Evolutionary conservation across 2,888 invertebrate species (phyloP).

Genomic region (Cordilura impudica): DNA sequence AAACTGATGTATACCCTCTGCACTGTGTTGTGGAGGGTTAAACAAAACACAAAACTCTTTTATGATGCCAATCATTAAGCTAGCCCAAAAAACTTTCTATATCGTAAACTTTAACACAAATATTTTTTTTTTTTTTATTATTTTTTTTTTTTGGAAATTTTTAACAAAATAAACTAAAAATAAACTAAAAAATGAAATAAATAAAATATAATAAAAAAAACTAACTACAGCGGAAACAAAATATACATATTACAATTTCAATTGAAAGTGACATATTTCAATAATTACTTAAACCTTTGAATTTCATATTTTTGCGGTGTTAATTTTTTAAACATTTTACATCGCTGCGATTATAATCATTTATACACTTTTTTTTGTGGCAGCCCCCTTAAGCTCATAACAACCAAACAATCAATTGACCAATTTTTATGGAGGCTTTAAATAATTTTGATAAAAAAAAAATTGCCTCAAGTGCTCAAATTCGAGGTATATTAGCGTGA

Average conservation of each 20-base stretch:
- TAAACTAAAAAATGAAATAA: neutral
- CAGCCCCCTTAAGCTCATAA: conserved; percentile 42
- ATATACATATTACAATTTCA: conserved; percentile 29
- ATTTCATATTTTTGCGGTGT: neutral
- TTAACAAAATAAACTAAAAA: too few relatives aligned
- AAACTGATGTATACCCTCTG: too few relatives aligned
- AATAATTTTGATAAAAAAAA: neutral
- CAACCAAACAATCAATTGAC: conserved; percentile 51
- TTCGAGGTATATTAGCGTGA: conserved; percentile 23
- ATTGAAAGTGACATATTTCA: conserved; percentile 53
- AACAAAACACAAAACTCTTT: too few relatives aligned
- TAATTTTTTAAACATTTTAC: conserved; percentile 8
- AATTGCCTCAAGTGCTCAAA: conserved; percentile 28
- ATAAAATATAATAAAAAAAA: neutral
- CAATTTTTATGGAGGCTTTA: conserved; percentile 50
- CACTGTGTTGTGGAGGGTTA: too few relatives aligned
- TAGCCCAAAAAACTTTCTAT: too few relatives aligned
- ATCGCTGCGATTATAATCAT: conserved; percentile 8
- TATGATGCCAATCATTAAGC: too few relatives aligned
- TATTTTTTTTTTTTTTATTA: too few relatives aligned
- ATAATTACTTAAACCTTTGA: conserved; percentile 10
- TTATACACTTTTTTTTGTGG: neutral
- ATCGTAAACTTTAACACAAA: too few relatives aligned
- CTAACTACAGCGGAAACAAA: too few relatives aligned
- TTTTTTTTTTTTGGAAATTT: too few relatives aligned